Base-by-base conservation (phyloP, 2,113 vertebrate genomes). In the Platichthys stellatus region DNA sequence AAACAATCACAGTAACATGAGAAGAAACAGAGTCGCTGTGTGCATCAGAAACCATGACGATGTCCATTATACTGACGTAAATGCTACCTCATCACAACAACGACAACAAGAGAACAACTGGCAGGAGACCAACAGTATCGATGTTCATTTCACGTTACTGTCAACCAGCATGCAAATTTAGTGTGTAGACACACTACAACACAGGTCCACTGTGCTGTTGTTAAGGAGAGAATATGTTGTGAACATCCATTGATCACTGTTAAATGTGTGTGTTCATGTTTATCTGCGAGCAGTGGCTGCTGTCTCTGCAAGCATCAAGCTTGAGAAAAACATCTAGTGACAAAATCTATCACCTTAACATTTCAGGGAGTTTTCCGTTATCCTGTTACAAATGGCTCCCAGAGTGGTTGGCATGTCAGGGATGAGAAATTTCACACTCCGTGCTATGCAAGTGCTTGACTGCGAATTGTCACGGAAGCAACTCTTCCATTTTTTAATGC, bases 371-470 rank as follows among this genome's bases (percentile, higher is more conserved):
- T 28, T 78, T 72, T 31, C 53, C 53, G 65, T 86, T 76, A 79
- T 77, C 78, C 78, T 58, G 74, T 86, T 87, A 87, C 87, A 80
- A 87, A 84, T 76, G 69, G 58, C 88, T 85, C 77, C 74, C 78
- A 20, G 58, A 65, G 87, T 23, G n/a, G 76, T 66, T 63, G 74
- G 23, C 59, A 45, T 82, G 83, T 87, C 86, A 78, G 40, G 70
- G 86, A 80, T 84, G 81, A 85, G 80, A 70, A 40, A 87, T 85
- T 81, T 87, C 89, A 76, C 84, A 83, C 82, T 1, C 69, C 15
- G 72, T 53, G 61, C 71, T 63, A 63, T 64, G 74, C 58, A 63
- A 59, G 51, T 49, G 35, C 77, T 47, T 18, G 14, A 81, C 74
- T 82, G 82, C 47, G 24, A 88, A 61, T 53, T 76, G 78, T 65